These are phyloP conservation scores for Morelia viridis DNA, from an alignment of 2,797 vertebrate species.

Conservation along the genomic window DNA sequence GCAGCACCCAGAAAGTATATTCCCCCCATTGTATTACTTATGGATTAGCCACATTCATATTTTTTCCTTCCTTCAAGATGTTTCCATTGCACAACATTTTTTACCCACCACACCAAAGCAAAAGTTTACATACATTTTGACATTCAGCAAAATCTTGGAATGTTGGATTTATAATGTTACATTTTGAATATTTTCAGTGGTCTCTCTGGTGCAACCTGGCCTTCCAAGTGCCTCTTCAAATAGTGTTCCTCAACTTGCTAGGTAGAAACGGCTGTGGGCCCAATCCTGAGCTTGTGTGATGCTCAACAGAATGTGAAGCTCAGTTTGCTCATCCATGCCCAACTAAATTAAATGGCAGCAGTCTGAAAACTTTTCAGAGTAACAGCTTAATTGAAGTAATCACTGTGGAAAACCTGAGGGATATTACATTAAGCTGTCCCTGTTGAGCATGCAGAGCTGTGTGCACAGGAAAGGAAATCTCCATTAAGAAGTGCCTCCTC, in stretches of 20 bases:
- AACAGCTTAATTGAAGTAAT: constrained; percentile 5
- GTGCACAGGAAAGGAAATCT: background rate
- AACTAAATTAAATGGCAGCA: background rate
- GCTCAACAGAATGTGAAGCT: background rate
- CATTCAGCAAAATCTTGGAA: background rate
- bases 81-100: background rate
- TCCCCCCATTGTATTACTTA: background rate
- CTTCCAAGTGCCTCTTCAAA: background rate
- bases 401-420: background rate
- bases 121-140: background rate
- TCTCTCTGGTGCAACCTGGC: background rate
- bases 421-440: background rate
- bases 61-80: background rate
- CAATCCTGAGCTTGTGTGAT: background rate
- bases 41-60: background rate
- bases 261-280: background rate
- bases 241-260: background rate
- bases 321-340: background rate
- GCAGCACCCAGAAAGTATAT: background rate
- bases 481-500: background rate
- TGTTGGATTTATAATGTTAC: background rate
- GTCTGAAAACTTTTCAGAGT: background rate
- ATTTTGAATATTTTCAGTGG: background rate
- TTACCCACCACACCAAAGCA: background rate
- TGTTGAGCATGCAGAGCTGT: background rate